Evolutionary conservation across 1,140 invertebrate genomes (phyloP), one percentile per base, ranked within the genome.

Genomic region (Lethrus apterus): DNA sequence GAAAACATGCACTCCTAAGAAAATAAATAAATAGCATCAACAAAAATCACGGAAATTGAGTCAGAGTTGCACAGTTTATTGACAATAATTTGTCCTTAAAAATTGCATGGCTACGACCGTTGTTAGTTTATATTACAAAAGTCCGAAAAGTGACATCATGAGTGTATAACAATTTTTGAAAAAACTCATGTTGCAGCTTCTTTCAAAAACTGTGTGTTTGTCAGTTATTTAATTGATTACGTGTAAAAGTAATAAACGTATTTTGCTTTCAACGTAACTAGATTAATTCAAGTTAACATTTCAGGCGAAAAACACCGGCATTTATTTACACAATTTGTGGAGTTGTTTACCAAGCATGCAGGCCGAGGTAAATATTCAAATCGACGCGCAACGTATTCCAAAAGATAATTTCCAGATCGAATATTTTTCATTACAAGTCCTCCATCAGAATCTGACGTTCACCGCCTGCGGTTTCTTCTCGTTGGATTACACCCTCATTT

Each of bases 371-470:
- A 44, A 8, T 36, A 9, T 11, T 46, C 18, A 7, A 34, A 10
- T n/a, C 24, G 20, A 21, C 13, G 9, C 19, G 33, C 18, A 9
- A 13, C 10, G 19, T 32, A 29, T 21, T 45, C 14, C 29, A 31
- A 15, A 15, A 29, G 11, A 11, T 13, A n/a, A 17, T 34, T 31
- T 45, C 0, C 38, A 53, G 51, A 26, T 53, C 15, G 33, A 50
- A 5, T 50, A 44, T 30, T 50, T 53, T 29, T 53, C 51, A 3
- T 18, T 53, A 31, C 51, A 53, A 46, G 23, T 53, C 15, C 17
- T 44, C 3, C 51, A 53, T 11, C 43, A 43, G 33, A 46, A 48
- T 3, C 11, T 40, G 7, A 33, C 31, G 2, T 53, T 50, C 19
- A 50, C 42, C 11, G 48, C 46, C n/a, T 20, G 29, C 33, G 48